Base-by-base conservation (phyloP, 2,113 vertebrate genomes). In the Piaya cayana region DNA sequence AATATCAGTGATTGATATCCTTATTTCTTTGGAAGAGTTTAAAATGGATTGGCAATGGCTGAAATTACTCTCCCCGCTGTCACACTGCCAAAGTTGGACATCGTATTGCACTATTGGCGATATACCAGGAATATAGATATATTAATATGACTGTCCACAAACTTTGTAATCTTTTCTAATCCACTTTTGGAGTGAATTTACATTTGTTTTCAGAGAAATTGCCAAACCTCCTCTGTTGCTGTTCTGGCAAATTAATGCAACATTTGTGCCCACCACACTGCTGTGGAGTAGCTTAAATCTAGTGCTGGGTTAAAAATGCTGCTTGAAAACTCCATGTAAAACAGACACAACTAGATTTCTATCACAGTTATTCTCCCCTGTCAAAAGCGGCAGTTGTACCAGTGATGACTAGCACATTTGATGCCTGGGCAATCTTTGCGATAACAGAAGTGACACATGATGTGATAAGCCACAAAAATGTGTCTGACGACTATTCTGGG, bases 41-140 rank as follows among this genome's bases (percentile, higher is more conserved):
- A 93, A 96, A 97, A 96, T 83, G 65, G 94, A 93, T 95, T 92
- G 91, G 90, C 71, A 78, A 92, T 59, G 67, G 81, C 50, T 88
- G 64, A 90, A 95, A 96, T 74, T 79, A 86, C 80, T 91, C 71
- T 82, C 36, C 70, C 16, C 45, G 72, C 36, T 95, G 95, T 93
- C 94, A 95, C n/a, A 2, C 17, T 47, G 71, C 67, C 87, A 89
- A 91, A 92, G 88, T 5, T 45, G 87, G 91, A 81, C 70, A 60
- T 34, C 60, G 20, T n/a, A 86, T 91, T 77, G 58, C 80, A 86
- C 71, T 52, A 90, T 0, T 88, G 89, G 82, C 55, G 4, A 84
- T 74, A 59, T 84, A 81, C 90, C 90, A 96, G 65, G 64, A 93
- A 87, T 65, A 74, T 49, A 86, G 95, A 88, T 50, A 80, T 74